These are phyloP conservation scores for Astropecten irregularis DNA, from an alignment of 53 echinoderm and acorn worm genomes.

Conservation along the genomic window DNA sequence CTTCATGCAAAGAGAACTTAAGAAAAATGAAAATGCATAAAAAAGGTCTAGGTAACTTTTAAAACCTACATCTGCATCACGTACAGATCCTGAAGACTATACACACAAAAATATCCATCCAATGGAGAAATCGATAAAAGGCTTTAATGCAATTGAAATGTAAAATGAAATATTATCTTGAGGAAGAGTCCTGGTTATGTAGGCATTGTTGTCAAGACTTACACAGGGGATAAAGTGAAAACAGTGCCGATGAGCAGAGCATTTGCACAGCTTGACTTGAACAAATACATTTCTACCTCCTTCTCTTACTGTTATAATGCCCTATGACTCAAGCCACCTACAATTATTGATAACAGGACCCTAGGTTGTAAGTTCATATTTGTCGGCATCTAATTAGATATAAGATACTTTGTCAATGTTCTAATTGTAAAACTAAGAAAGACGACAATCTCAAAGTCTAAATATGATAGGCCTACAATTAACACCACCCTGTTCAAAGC, in stretches of 20 bases:
- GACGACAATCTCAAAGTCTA: neutral
- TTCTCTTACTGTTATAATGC: neutral
- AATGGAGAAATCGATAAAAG: no score
- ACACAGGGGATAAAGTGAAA: neutral
- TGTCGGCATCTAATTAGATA: slow-evolving; percentile 28
- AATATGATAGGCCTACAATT: no score
- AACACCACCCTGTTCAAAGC: no score
- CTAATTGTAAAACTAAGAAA: neutral
- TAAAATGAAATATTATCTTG: neutral
- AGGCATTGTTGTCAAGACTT: neutral
- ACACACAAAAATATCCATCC: no score
- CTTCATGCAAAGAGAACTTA: no score
- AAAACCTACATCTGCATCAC: neutral
- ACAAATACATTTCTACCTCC: slow-evolving; percentile 52
- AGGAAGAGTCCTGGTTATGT: neutral
- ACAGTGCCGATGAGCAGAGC: slow-evolving; percentile 19
- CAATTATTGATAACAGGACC: slow-evolving; percentile 26
- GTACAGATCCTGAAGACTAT: no score
- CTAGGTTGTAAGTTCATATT: slow-evolving; percentile 26
- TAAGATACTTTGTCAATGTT: slow-evolving; percentile 22
- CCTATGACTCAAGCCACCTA: slow-evolving; percentile 22
- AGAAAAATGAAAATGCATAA: no score
- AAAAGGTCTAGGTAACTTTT: no score
- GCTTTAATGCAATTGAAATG: neutral
- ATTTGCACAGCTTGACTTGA: slow-evolving; percentile 62